Base-by-base conservation (phyloP, 2,888 invertebrate genomes). In the Caenorhabditis angaria region DNA sequence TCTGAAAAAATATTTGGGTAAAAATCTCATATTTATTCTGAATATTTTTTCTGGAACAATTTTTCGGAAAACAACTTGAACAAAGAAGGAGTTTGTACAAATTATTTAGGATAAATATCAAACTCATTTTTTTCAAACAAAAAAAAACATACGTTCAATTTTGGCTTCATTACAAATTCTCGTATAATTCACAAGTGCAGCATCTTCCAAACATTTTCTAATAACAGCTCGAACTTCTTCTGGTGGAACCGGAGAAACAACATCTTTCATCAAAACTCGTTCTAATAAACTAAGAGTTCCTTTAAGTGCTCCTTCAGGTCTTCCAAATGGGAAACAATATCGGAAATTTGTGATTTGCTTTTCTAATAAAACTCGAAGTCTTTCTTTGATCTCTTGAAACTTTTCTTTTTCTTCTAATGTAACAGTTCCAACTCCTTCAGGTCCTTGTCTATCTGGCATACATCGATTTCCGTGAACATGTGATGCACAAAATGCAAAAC, bases 401-500 rank as follows among this genome's bases (percentile, higher is more conserved):
- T 85, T 83, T 29, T 88, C 96, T 89, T 95, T 95, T 89, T 99
- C 99, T 88, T 95, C 96, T 86, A 94, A 93, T 14, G 97, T 95
- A 87, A 99, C 97, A 88, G 97, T 97, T 82, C 97, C 97, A 82
- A 99, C 94, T 61, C 97, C 97, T 90, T 99, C 99, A 12, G 81
- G 81, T 58, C 35, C 68, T 64, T 72, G 67, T 59, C 67, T 51
- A 64, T 70, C 75, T 27, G 58, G 72, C 67, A 55, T 91, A 88
- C 91, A 95, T 94, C 94, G 93, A 91, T 97, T 99, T 79, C 99
- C 99, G 88, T 97, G 96, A 12, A 99, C 97, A 89, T 99, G 99
- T 85, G 94, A 96, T 63, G 97, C 97, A 90, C 99, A 99, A 90
- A 97, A 99, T 55, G 97, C 97, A 90, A 97, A 99, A 87, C 96